Base-by-base conservation (phyloP, 2,888 invertebrate genomes). In the Drosophila leonis region DNA sequence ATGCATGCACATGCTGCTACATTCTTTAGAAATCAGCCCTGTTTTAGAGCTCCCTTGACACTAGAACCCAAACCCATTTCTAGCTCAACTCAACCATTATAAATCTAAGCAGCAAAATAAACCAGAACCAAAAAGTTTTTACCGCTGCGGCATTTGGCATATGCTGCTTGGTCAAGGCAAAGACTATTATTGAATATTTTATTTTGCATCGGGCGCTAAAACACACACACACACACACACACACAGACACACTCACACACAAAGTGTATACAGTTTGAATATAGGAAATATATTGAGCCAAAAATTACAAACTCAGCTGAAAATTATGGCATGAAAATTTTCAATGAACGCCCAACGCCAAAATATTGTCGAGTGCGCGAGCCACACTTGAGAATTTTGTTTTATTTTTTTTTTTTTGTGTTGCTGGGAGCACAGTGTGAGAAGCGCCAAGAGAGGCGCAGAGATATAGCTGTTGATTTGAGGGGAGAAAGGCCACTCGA, bases 101-200 rank as follows among this genome's bases (percentile, higher is more conserved):
- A 61, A 63, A 60, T 69, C 60, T 29, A 12, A 61, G 48, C 13
- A 37, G 18, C 20, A 20, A 57, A 35, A 41, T 27, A 35, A 51
- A 54, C 55, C 24, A 48, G 18, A 56, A 75, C 55, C 42, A 65
- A 41, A 60, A 59, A 66, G 66, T 64, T 54, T 39, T 39, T 54
- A 54, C 33, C 52, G 52, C 57, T 87, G 68, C 65, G 68, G 75
- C 85, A 67, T 42, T 85, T 71, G 76, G 72, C 90, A 88, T 90
- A 85, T 88, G 90, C 83, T 44, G 55, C 62, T 56, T 90, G 83
- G 90, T 84, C 89, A 90, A 84, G 87, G 72, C 83, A 55, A 90
- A 74, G 69, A 75, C 59, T 80, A 80, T 90, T 83, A 88, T 90
- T 75, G 89, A 86, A 88, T 80, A 76, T 80, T 90, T 82, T 57